phyloP scores from a whole-genome alignment of 1,140 invertebrate species.

The Magallana angulata region DNA sequence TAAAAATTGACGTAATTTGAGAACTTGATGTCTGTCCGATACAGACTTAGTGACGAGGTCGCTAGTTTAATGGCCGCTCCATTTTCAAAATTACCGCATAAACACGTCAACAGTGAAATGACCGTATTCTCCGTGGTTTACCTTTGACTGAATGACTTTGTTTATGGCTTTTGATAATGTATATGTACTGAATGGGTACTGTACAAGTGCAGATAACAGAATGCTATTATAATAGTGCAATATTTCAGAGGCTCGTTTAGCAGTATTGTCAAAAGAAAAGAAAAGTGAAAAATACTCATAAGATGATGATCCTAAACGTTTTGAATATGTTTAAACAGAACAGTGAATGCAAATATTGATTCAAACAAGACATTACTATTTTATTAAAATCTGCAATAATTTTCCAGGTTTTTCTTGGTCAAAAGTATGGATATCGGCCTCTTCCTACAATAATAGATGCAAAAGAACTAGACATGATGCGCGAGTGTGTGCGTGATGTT shows the following conservation, averaged over 20 bases:
- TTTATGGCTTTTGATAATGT: not conserved
- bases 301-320: too few relatives aligned
- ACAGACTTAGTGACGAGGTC: not conserved
- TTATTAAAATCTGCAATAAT: not conserved
- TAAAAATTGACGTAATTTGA: conserved; percentile 25
- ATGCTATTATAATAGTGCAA: too few relatives aligned
- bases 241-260: too few relatives aligned
- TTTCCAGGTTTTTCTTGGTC: conserved; percentile 92
- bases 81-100: not conserved
- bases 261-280: too few relatives aligned
- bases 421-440: conserved; percentile 98
- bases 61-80: not conserved
- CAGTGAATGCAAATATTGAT: too few relatives aligned
- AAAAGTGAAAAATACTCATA: too few relatives aligned
- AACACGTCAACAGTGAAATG: not conserved
- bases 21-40: not conserved
- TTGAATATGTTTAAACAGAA: too few relatives aligned
- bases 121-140: not conserved
- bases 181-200: too few relatives aligned
- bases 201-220: too few relatives aligned
- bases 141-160: not conserved
- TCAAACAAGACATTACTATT: too few relatives aligned
- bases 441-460: conserved; percentile 97
- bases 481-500: conserved; percentile 88
- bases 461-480: conserved; percentile 92